Base-by-base conservation (phyloP, 2,797 vertebrate genomes). In the Thunnus albacares region DNA sequence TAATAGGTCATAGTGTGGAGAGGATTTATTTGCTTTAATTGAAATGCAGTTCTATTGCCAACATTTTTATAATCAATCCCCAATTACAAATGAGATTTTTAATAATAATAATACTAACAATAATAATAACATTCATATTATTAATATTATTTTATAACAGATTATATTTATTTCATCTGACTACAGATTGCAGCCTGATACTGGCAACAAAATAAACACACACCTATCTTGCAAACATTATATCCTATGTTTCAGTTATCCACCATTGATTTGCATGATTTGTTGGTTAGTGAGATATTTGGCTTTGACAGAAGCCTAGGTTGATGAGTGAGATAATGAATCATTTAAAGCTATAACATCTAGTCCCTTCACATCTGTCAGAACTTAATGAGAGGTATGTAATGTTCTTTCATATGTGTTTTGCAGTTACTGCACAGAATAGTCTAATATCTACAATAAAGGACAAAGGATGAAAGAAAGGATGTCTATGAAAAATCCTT, bases 1-100 rank as follows among this genome's bases (percentile, higher is more conserved):
- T 51, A 66, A 57, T 57, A 58, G 66, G 26, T 77, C 60, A 84
- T 4, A 64, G 38, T 38, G 17, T 38, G 1, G 17, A 45, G n/a
- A 67, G 56, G 14, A 43, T 43, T 43, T 43, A 43, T 43, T 43
- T 4, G 38, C 38, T 13, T 12, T 12, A 41, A 38, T 13, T 41
- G 38, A 41, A 41, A 12, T 41, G 38, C 12, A 41, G 12, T 41
- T 41, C 38, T 41, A 41, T 41, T 41, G 41, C 41, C 13, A 43
- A 14, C 41, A 38, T 38, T 38, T 38, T 1, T 4, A 43, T 14
- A 43, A 43, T 12, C 12, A 43, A 41, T 12, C 38, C 12, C 12
- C 38, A 3, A 13, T 2, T 13, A 41, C 38, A 13, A 41, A 41
- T 38, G 11, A 38, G 38, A 38, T 38, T 38, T 10, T 35, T 35